These are phyloP conservation scores for Cossypha heuglini DNA, from an alignment of 2,797 vertebrate species.

Conservation along the genomic window DNA sequence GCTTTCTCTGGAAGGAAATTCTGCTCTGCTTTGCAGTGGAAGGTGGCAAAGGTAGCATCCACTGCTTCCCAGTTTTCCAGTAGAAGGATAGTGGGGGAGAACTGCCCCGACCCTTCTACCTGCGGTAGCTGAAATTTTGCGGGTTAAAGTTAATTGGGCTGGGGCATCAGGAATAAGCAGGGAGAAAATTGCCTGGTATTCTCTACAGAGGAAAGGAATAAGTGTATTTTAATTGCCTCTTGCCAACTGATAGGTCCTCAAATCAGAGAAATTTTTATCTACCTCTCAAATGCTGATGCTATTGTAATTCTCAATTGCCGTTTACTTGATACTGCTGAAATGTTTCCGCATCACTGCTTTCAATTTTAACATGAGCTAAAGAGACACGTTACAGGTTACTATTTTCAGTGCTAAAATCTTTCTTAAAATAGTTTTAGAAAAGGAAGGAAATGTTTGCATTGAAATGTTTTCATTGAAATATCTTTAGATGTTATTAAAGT, in stretches of 20 bases:
- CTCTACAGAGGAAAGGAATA: not conserved
- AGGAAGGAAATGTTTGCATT: not conserved
- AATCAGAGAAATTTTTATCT: not conserved
- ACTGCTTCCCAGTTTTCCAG: not conserved
- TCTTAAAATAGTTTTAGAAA: not conserved
- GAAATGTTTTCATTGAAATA: not conserved
- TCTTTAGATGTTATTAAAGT: not conserved
- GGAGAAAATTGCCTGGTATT: not conserved
- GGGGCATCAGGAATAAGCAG: not conserved
- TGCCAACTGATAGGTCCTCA: not conserved
- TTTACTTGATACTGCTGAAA: slow-evolving; percentile 7
- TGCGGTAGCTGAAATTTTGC: not conserved
- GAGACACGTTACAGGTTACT: not conserved
- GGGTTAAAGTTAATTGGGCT: not conserved
- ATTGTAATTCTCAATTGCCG: not conserved
- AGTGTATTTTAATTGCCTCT: slow-evolving; percentile 16
- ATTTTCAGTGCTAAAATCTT: slow-evolving; percentile 3
- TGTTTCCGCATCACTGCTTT: not conserved
- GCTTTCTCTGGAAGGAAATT: not conserved
- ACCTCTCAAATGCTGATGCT: not conserved
- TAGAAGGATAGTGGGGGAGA: rapidly evolving
- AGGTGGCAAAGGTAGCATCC: rapidly evolving
- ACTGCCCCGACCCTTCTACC: not conserved
- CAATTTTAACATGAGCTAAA: not conserved
- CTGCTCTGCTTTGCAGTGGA: not conserved